Percentiles rank a stretch among this genome's conserved stretches.
phyloP scores from a whole-genome alignment of 2,888 invertebrate genomes.

The Sphaeridia pumilis region DNA sequence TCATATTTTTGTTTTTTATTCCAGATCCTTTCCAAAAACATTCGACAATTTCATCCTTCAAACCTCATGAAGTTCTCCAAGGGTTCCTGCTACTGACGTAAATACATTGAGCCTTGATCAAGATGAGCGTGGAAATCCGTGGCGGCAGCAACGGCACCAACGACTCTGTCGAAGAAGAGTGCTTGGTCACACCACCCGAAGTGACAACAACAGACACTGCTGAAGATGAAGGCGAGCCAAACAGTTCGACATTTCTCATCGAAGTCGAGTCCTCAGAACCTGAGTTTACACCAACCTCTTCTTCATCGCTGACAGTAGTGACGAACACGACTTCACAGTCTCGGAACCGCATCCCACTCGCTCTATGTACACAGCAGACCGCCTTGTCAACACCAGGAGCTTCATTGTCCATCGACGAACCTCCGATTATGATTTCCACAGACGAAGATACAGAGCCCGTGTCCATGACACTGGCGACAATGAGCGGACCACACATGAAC shows the following conservation, averaged over 20 bases:
- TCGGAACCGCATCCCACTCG: constrained; percentile 33
- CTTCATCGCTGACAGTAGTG: no score
- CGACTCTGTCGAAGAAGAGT: constrained; percentile 5
- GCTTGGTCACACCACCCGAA: constrained; percentile 12
- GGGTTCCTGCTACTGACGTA: not conserved
- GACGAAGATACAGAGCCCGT: constrained; percentile 35
- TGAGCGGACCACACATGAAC: constrained; percentile 12
- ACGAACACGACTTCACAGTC: constrained; percentile 15
- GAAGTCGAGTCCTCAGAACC: constrained; percentile 4
- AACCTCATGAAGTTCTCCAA: no score
- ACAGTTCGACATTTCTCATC: constrained; percentile 1
- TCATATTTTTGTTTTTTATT: constrained; percentile 1
- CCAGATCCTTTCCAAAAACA: not conserved
- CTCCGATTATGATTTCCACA: constrained; percentile 33
- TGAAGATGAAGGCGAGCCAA: not conserved
- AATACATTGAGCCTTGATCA: constrained; percentile 4
- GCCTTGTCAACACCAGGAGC: constrained; percentile 31
- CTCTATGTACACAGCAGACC: constrained; percentile 35
- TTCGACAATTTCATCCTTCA: no score
- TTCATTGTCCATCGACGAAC: constrained; percentile 32
- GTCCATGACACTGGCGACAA: constrained; percentile 17
- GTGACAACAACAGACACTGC: constrained; percentile 6
- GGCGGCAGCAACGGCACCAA: no score
- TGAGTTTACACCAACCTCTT: no score
- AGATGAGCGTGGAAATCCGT: constrained; percentile 9